A percentile compares a stretch with the other conserved stretches of the same genome.
Evolutionary conservation across 2,113 vertebrate species (phyloP).

Genomic region (Dasypus novemcinctus): DNA sequence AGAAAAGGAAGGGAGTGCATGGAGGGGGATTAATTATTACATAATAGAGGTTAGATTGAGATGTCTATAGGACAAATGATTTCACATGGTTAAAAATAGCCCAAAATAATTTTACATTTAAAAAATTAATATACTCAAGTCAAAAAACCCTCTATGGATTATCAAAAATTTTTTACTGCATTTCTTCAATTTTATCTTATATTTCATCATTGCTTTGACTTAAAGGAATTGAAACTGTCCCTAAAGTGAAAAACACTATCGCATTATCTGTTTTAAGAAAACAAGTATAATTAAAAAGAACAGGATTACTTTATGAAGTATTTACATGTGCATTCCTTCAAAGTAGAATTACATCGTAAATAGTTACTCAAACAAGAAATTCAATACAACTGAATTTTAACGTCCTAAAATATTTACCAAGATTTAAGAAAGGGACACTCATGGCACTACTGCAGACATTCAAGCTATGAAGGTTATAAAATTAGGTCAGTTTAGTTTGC

Average conservation of each 20-base stretch:
- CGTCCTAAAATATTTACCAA: not conserved
- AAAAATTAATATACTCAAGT: not conserved
- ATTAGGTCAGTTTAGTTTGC: not conserved
- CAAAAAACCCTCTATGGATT: not conserved
- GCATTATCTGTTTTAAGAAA: not conserved
- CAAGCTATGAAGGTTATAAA: not conserved
- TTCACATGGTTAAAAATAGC: not conserved
- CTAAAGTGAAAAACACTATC: not conserved
- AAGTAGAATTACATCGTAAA: not conserved
- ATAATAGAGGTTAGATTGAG: not conserved
- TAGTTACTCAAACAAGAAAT: not conserved
- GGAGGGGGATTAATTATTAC: not conserved
- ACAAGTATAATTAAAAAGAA: not conserved
- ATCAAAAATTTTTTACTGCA: not conserved
- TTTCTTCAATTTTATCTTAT: not conserved
- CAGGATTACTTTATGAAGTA: not conserved
- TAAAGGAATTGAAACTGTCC: not conserved
- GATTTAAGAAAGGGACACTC: not conserved
- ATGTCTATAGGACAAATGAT: not conserved
- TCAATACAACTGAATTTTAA: not conserved
- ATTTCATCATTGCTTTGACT: not conserved
- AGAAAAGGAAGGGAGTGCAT: not conserved
- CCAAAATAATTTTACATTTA: not conserved
- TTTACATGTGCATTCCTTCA: not conserved
- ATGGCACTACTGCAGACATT: not conserved